Conservation (phyloP, 2,113 vertebrate genomes). For the Cyanoliseus patagonus region DNA sequence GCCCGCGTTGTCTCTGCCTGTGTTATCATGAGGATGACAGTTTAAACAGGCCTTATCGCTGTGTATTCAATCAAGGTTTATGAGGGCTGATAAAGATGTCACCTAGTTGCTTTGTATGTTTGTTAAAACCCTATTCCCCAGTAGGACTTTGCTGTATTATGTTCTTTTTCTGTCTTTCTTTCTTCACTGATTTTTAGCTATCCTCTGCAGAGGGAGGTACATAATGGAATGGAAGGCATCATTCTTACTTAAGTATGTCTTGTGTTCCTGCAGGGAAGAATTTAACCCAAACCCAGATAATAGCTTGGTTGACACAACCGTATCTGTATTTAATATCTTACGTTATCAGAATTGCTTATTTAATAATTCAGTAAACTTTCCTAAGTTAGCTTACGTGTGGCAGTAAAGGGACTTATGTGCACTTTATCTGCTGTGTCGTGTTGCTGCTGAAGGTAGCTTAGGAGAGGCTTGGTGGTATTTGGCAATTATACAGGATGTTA, state of each 20-base stretch:
- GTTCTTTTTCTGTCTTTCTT: neutral
- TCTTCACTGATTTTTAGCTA: neutral
- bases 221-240: accelerated
- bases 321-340: constrained; percentile 79
- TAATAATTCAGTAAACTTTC: constrained; percentile 85
- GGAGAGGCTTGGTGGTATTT: neutral
- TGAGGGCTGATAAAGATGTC: constrained; percentile 96
- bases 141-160: constrained; percentile 35
- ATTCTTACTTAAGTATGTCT: neutral
- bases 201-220: neutral
- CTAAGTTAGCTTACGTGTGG: constrained; percentile 68
- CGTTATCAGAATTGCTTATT: constrained; percentile 85
- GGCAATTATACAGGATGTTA: neutral
- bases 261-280: neutral
- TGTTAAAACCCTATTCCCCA: constrained; percentile 76
- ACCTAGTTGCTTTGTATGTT: constrained; percentile 78
- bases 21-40: constrained; percentile 92
- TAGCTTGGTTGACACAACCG: neutral
- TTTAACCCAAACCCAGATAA: neutral
- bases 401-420: constrained; percentile 74
- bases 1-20: constrained; percentile 56
- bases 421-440: neutral
- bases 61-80: constrained; percentile 98
- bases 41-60: constrained; percentile 98
- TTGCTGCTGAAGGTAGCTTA: neutral